A percentile compares a stretch with the other conserved stretches of the same genome.
These are phyloP conservation scores for Nibea albiflora DNA, from an alignment of 2,113 vertebrate genomes.

Conservation along the genomic window DNA sequence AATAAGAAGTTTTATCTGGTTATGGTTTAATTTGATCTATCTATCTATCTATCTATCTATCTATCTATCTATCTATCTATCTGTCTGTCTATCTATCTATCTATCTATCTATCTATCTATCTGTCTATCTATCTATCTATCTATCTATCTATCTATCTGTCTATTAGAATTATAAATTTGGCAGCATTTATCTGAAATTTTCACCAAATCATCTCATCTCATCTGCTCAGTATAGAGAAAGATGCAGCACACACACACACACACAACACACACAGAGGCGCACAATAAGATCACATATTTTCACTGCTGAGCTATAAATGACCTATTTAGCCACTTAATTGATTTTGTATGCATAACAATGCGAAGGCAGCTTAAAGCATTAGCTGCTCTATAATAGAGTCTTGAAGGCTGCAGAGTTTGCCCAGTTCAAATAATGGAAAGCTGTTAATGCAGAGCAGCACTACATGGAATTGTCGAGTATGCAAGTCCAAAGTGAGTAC, in stretches of 20 bases:
- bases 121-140: background rate
- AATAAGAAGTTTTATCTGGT: too few relatives aligned
- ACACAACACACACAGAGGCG: background rate
- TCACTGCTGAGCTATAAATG: constrained; percentile 63
- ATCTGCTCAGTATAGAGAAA: background rate
- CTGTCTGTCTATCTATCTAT: background rate
- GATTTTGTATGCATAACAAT: constrained; percentile 72
- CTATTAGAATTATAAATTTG: background rate
- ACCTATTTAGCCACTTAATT: constrained; percentile 77
- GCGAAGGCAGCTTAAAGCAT: constrained; percentile 63
- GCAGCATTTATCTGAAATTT: background rate
- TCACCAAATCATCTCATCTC: background rate
- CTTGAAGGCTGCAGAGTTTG: constrained; percentile 49
- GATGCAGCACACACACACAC: constrained; percentile 7
- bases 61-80: too few relatives aligned
- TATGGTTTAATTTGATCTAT: background rate
- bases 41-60: too few relatives aligned
- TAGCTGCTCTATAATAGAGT: constrained; percentile 61
- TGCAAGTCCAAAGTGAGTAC: constrained; percentile 18
- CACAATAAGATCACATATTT: constrained; percentile 26
- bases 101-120: background rate
- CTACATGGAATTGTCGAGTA: constrained; percentile 17
- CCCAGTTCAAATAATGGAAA: constrained; percentile 56
- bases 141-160: too few relatives aligned
- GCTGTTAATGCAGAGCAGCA: constrained; percentile 48